Evolutionary conservation across 2,797 vertebrate genomes (phyloP), one percentile per base, ranked within the genome.

Genomic region (Leptoclinus maculatus): DNA sequence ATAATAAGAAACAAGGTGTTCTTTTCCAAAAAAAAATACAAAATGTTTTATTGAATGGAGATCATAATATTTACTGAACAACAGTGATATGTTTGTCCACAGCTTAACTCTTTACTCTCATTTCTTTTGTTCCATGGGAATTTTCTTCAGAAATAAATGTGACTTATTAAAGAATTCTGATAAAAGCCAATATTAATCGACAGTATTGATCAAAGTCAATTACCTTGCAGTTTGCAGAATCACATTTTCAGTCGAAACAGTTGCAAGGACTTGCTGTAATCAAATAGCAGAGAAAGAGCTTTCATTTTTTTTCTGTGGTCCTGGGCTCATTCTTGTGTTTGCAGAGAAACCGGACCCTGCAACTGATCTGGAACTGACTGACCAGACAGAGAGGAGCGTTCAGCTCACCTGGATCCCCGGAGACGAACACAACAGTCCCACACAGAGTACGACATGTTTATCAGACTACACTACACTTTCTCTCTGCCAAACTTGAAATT

Each of bases 351-450:
- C 98, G 7, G 97, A 97, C 91, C 94, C 96, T 32, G 97, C 98
- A 0, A 95, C 94, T 76, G 97, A 98, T 90, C 94, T 99, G 90
- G 97, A 98, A 88, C 80, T 99, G 83, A 97, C 97, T 1, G 96
- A 95, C 90, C 96, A 96, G 78, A 93, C 92, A 7, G 97, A 97
- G 78, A 96, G 95, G 89, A 97, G 95, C 6, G 85, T 98, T 79
- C 94, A 94, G 65, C 96, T 99, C 57, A 96, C 97, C 0, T 99
- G 98, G 98, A 94, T 95, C 76, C 97, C 97, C 5, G 98, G 98
- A 71, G 95, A 97, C 2, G 98, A 99, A 74, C 94, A 99, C 90
- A 98, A 99, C 90, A 99, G 97, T 83, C 97, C 96, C 21, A 96
- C 96, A 82, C 91, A 94, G 76, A 95, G 98, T 99, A 96, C 0